Evolutionary conservation across 2,113 vertebrate genomes (phyloP), one percentile per base, ranked within the genome.

Genomic region (Heterochromis multidens): DNA sequence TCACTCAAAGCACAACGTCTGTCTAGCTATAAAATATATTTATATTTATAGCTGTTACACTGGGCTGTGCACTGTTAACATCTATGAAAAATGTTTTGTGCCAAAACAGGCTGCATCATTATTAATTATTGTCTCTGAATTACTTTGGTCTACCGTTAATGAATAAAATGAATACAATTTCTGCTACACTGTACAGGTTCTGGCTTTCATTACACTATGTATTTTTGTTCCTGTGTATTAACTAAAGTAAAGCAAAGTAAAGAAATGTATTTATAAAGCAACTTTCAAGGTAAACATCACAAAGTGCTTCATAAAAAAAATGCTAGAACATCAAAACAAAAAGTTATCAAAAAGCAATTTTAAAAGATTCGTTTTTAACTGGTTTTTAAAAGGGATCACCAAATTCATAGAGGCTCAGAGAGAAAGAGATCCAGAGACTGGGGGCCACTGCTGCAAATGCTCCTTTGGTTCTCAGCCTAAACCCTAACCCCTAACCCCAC

Each of bases 161-260:
- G 31, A 62, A 35, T 35, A 7, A 62, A 62, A 7, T 21, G 19
- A 62, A 35, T 35, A 7, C 33, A 62, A 7, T 21, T 21, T 62
- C 0, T 62, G 31, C 31, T 35, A 17, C 0, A 35, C 60, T 35
- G 19, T 62, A 19, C 19, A 33, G 31, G 3, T 33, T 33, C 31
- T 33, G 31, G 31, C 31, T 33, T 33, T 33, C 31, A 33, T 33
- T 33, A 33, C 31, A 33, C 31, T 33, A 33, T 33, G 31, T 33
- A 33, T 33, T 33, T 33, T 62, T n/a, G 31, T 62, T 62, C 31
- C 21, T n/a, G 60, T 62, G 10, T 62, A 62, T 62, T 62, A 62
- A 62, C 9, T 62, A 62, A 62, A 62, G 60, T 62, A 1, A 1
- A 0, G 31, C 12, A 0, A 62, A 62, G 33, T 0, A n/a, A n/a